Percentiles rank a stretch among this genome's conserved stretches.
These are phyloP conservation scores for Pelagia noctiluca DNA, from an alignment of 30 jellyfish, hydroid and myxozoan species.

Conservation along the genomic window DNA sequence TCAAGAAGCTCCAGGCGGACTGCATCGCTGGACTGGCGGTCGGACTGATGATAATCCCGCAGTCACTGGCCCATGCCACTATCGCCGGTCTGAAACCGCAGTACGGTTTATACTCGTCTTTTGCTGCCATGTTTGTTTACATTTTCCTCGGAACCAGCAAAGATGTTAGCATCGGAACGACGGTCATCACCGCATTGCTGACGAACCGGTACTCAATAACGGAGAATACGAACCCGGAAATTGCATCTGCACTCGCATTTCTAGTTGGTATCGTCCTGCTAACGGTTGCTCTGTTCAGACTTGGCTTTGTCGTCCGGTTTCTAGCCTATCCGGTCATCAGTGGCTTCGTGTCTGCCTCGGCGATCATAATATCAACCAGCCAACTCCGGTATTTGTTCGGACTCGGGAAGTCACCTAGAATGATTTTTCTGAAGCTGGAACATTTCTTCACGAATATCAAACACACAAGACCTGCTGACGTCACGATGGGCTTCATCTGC, in stretches of 20 bases:
- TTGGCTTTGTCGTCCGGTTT: conserved; percentile 79
- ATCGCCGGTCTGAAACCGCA: conserved; percentile 86
- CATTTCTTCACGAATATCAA: conserved; percentile 63
- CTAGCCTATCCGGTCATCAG: conserved; percentile 84
- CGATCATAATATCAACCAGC: conserved; percentile 64
- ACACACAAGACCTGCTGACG: conserved; percentile 74
- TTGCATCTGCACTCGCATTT: conserved; percentile 79
- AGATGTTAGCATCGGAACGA: conserved; percentile 85
- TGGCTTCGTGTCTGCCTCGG: conserved; percentile 92
- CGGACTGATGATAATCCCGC: conserved; percentile 86
- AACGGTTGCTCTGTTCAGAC: conserved; percentile 69
- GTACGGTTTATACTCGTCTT: conserved; percentile 80
- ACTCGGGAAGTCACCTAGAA: conserved; percentile 56
- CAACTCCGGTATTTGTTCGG: conserved; percentile 88
- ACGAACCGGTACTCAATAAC: conserved; percentile 63
- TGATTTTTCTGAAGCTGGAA: conserved; percentile 28
- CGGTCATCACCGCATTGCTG: conserved; percentile 84
- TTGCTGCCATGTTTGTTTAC: conserved; percentile 81
- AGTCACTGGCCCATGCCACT: conserved; percentile 78
- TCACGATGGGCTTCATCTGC: conserved; percentile 70
- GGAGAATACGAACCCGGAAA: conserved; percentile 39
- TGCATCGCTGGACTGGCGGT: conserved; percentile 77
- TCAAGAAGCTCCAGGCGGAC: conserved; percentile 63
- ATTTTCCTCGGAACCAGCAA: conserved; percentile 76
- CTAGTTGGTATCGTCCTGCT: conserved; percentile 73